Evolutionary conservation across 2,888 invertebrate species (phyloP), one percentile per base, ranked within the genome.

Genomic region (Spodoptera exigua): DNA sequence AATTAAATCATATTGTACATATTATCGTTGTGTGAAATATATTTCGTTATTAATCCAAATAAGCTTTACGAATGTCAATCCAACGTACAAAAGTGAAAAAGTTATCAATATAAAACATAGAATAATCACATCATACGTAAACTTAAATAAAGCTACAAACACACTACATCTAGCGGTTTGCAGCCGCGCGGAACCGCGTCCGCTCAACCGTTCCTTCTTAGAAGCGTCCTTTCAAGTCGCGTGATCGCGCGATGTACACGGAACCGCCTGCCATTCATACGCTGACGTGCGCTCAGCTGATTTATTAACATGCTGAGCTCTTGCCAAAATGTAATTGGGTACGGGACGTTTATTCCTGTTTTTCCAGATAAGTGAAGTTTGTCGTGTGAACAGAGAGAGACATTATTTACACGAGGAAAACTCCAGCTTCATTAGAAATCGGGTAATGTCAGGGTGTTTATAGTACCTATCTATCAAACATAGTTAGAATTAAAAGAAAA

Each of bases 151-250:
- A 75, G 63, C 49, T 46, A 11, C 48, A 52, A 32, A 56, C 56
- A 40, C 62, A 72, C 75, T 60, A 57, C 60, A 69, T 58, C 58
- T 36, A 66, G 70, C 61, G 51, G 48, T 46, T 34, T 32, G 48
- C 80, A 68, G 72, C 57, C 82, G 63, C 63, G 75, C 74, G 84
- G 75, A 76, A 73, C 77, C 72, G 75, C 76, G 80, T 67, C 61
- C 81, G 78, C 71, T 74, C 82, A 75, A 73, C 67, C 85, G 77
- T 75, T 32, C 58, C 76, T 86, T 87, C 88, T 74, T 62, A 63
- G 88, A 87, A 88, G 49, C 68, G 51, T 74, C 66, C 88, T 88
- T 87, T 88, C 86, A 88, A 51, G 65, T 72, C 61, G 66, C 59
- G 56, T 60, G 40, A 48, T 40, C 52, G 58, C 53, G 46, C 46